Evolutionary conservation across 2,888 invertebrate species (phyloP), one percentile per base, ranked within the genome.

Genomic region (Augiades crinisus): DNA sequence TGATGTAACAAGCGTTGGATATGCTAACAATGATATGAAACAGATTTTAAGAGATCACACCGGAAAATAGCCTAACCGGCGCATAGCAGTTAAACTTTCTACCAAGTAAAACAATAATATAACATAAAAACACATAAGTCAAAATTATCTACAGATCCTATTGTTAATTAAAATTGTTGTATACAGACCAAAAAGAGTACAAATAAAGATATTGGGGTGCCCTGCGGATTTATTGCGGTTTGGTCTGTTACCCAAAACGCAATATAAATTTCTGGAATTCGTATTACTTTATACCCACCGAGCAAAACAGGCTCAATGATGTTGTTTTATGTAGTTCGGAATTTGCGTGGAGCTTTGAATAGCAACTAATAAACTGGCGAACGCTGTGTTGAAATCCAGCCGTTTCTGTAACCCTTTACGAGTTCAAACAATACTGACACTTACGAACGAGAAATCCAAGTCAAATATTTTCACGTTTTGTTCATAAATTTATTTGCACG

Each of bases 221-320:
- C 13, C 8, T 8, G 22, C 21, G 22, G 41, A 34, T 37, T 13
- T 44, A 21, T 33, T 31, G 41, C 24, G 38, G 44, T 66, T 64
- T 21, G 55, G 59, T 61, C 64, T 60, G 70, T n/a, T 63, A 61
- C 68, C 6, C 12, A 21, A 38, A 65, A 68, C 70, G 64, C 71
- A 70, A 74, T 72, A 75, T 70, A 71, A 68, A 70, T 73, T 68
- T 70, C 62, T 65, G 60, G 64, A 70, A 70, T 65, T 55, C 60
- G 55, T 64, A 63, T 65, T 63, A 58, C 59, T 54, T 55, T 56
- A 63, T 64, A 41, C 10, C 5, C 21, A 13, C 14, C 12, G 13
- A 38, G 21, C 10, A 8, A 38, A 38, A 21, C 22, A 13, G 10
- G 10, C 17, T 36, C 36, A 36, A 36, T 31, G 17, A 34, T 38